Evolutionary conservation across 2,113 vertebrate species (phyloP).

Genomic region (Nycticryphes semicollaris): DNA sequence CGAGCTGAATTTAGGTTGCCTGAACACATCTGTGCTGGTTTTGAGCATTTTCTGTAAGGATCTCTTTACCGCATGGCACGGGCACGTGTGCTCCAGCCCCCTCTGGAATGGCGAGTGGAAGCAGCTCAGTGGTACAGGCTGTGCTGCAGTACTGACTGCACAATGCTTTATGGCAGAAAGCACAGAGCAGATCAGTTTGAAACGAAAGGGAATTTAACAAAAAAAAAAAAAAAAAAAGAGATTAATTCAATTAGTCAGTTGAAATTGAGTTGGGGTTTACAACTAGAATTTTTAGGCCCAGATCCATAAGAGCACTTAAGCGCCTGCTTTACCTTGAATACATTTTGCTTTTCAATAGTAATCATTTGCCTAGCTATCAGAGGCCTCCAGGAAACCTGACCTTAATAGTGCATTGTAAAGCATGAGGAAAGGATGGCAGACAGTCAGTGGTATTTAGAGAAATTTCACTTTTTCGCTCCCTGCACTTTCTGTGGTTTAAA

Average conservation of each 20-base stretch:
- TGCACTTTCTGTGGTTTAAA: not conserved
- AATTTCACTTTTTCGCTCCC: not conserved
- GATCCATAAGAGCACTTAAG: constrained; percentile 55
- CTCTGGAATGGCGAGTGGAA: not conserved
- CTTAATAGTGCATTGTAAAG: not conserved
- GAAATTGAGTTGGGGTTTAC: constrained; percentile 51
- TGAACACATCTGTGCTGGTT: not conserved
- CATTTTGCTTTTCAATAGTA: constrained; percentile 32
- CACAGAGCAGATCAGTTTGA: not conserved
- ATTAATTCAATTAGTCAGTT: constrained; percentile 25
- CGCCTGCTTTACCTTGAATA: constrained; percentile 41
- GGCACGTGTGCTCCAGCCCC: not conserved
- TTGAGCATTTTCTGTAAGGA: not conserved
- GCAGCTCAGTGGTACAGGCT: not conserved
- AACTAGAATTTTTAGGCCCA: constrained; percentile 32
- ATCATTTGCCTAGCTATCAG: not conserved
- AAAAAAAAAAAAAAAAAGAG: not conserved
- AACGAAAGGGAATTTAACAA: not conserved
- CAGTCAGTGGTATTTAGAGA: not conserved
- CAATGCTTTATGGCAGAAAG: not conserved
- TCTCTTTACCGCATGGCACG: accelerated
- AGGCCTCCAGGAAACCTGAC: constrained; percentile 19
- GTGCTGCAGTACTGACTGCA: not conserved
- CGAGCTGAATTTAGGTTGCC: not conserved
- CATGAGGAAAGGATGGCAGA: not conserved